Base-by-base conservation (phyloP, 1,140 invertebrate genomes). In the Drosophila pectinifera region DNA sequence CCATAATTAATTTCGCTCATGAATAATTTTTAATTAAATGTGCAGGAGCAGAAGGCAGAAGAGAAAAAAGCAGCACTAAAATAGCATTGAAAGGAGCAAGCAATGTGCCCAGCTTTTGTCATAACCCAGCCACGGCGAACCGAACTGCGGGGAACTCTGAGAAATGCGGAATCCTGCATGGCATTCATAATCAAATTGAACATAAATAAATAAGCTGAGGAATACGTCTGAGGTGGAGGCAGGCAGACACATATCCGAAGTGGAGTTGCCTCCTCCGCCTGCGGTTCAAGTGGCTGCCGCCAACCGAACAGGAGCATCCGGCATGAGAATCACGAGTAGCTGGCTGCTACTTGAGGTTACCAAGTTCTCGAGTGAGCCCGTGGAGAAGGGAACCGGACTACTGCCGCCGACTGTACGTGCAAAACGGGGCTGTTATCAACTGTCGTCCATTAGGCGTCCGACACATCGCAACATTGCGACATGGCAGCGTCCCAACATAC, bases 11-110 rank as follows among this genome's bases (percentile, higher is more conserved):
- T 69, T 78, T 78, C 57, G 75, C 75, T 76, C 73, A 77, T 78
- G 75, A 78, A 78, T 78, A 78, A 78, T 69, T 78, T 78, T 78
- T 78, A 76, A 78, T 78, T 78, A 78, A 78, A 78, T 62, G 63
- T 77, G 64, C 55, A 48, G 36, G 49, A 64, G 46, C 49, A 73
- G 46, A 31, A 39, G 26, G 54, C 43, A 38, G 28, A 22, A 61
- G 14, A 41, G 14, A 14, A 8, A 48, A 6, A 18, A 20, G 41
- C 20, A 22, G 42, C 56, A 56, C 49, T 76, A 61, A 78, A 77
- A 76, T 59, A 48, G 45, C 53, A 68, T 68, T 53, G 53, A 59
- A 76, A 54, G 54, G 56, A 49, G 51, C 48, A 76, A 61, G 51
- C 48, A 76, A 61, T 59, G 46, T 68, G 62, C 73, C 54, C 41